These are phyloP conservation scores for Drosophila varians DNA, from an alignment of 1,140 invertebrate genomes.

Conservation along the genomic window DNA sequence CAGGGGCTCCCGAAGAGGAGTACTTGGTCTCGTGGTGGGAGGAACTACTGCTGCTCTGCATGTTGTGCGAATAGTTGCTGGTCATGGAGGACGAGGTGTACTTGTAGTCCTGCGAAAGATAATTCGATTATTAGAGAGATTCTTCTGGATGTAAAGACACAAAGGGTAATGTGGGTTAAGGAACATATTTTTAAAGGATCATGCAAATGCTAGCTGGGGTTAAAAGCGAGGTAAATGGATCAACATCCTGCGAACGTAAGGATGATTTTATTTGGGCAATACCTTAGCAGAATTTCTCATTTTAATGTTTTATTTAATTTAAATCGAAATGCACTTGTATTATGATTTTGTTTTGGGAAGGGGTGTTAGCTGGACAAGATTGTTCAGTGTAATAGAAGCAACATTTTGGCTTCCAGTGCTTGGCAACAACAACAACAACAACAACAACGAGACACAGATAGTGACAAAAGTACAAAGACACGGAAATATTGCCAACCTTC, in stretches of 20 bases:
- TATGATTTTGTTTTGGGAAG: neutral
- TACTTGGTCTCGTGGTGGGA: conserved; percentile 80
- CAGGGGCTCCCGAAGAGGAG: conserved; percentile 72
- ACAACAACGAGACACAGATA: conserved; percentile 61
- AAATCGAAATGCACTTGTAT: neutral
- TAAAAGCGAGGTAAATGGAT: conserved; percentile 14
- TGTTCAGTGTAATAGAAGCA: conserved; percentile 10
- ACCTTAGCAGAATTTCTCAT: no score
- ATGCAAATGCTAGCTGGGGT: conserved; percentile 32
- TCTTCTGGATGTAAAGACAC: neutral
- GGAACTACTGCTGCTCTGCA: conserved; percentile 67
- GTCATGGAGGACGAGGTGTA: conserved; percentile 65
- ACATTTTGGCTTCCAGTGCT: conserved; percentile 44
- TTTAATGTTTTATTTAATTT: no score
- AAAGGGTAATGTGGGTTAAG: conserved; percentile 13
- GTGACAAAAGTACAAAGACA: conserved; percentile 24
- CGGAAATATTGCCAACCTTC: conserved; percentile 71
- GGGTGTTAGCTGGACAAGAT: conserved; percentile 7
- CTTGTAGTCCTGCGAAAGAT: conserved; percentile 60
- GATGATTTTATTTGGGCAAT: neutral
- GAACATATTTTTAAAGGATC: conserved; percentile 28
- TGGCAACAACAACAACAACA: conserved; percentile 56
- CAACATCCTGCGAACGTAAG: conserved; percentile 4
- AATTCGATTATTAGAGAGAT: neutral
- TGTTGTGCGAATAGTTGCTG: conserved; percentile 79